Percentiles rank a stretch among this genome's conserved stretches.
Evolutionary conservation across 2,113 vertebrate species (phyloP).

Genomic region (Capricornis sumatraensis): DNA sequence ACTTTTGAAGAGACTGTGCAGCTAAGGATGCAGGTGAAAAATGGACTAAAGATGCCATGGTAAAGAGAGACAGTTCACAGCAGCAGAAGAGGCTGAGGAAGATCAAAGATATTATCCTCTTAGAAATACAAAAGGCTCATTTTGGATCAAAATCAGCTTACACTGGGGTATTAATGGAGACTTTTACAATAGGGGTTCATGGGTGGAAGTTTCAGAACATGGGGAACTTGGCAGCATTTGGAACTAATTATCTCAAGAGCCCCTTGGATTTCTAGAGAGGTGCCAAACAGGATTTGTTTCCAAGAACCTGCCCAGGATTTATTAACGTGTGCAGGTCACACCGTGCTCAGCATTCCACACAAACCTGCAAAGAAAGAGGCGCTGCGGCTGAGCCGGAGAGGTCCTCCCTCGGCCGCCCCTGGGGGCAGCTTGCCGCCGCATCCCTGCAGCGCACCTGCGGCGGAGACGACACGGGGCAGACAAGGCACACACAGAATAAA

Average conservation of each 20-base stretch:
- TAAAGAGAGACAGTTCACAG: constrained; percentile 60
- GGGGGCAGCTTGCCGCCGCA: constrained; percentile 83
- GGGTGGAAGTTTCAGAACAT: constrained; percentile 21
- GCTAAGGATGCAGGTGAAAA: neutral
- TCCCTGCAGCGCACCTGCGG: constrained; percentile 82
- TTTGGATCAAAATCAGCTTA: constrained; percentile 50
- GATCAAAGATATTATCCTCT: constrained; percentile 71
- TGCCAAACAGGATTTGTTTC: neutral
- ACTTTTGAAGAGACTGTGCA: constrained; percentile 42
- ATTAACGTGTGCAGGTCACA: constrained; percentile 71
- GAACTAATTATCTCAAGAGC: constrained; percentile 55
- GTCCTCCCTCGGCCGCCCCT: constrained; percentile 81
- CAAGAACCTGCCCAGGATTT: constrained; percentile 21
- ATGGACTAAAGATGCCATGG: constrained; percentile 5
- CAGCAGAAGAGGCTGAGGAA: constrained; percentile 59
- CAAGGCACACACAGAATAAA: constrained; percentile 54
- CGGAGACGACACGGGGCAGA: constrained; percentile 53
- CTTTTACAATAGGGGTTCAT: neutral
- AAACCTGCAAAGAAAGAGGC: constrained; percentile 91
- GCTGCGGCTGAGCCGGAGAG: constrained; percentile 85
- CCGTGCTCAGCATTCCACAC: constrained; percentile 84
- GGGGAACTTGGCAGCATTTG: neutral
- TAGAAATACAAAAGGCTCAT: constrained; percentile 77
- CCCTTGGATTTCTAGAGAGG: constrained; percentile 76
- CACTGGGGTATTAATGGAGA: neutral